Conservation (phyloP, 2,113 vertebrate species). For the Chaenogobius annularis region DNA sequence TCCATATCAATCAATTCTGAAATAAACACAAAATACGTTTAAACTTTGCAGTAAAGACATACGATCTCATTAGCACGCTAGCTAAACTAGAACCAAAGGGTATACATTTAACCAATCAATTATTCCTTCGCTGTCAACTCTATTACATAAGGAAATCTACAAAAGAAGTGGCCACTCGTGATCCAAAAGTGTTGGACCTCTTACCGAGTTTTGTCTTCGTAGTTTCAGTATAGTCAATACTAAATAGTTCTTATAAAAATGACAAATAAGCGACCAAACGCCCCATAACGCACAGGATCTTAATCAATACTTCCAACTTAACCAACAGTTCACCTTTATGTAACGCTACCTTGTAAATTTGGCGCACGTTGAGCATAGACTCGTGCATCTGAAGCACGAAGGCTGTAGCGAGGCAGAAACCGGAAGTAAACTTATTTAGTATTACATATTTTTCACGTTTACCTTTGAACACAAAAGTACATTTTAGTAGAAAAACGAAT, state of each 20-base stretch:
- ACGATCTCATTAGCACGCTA: neutral
- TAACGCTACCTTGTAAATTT: neutral
- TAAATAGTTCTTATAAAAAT: neutral
- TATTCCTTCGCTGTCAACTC: neutral
- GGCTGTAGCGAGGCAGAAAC: neutral
- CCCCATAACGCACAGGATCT: neutral
- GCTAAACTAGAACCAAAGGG: neutral
- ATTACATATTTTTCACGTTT: too few species aligned
- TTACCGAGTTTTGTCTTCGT: neutral
- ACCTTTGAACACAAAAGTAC: too few species aligned
- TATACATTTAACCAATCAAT: neutral
- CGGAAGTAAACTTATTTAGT: neutral
- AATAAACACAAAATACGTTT: neutral
- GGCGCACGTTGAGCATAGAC: neutral
- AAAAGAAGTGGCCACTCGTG: neutral
- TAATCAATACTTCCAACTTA: neutral
- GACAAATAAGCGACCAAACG: neutral
- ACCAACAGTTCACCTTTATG: neutral
- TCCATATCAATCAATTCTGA: constrained; percentile 59
- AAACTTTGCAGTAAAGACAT: neutral
- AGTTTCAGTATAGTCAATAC: neutral
- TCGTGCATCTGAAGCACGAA: too few species aligned
- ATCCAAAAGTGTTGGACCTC: neutral
- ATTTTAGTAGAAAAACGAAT: too few species aligned
- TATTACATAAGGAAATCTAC: neutral